These are phyloP conservation scores for Luidia sarsii DNA, from an alignment of 53 echinoderm and acorn worm genomes.

Conservation along the genomic window DNA sequence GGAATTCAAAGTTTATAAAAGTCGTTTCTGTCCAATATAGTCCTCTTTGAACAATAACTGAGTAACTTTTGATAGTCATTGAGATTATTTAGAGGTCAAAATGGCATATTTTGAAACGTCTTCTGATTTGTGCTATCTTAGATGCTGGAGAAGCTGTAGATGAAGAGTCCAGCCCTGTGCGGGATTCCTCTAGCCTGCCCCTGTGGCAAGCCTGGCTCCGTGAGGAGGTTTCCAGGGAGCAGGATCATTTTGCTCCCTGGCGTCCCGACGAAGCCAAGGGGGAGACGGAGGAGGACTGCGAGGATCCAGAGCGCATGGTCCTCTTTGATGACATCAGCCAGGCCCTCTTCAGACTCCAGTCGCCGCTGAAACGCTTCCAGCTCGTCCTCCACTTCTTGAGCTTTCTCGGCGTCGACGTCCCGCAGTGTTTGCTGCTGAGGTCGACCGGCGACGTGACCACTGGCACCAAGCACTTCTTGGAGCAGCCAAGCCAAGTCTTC, in stretches of 20 bases:
- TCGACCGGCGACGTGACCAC: neutral
- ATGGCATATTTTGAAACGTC: no score
- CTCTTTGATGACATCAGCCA: constrained; percentile 92
- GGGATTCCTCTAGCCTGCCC: constrained; percentile 36
- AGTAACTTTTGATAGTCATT: no score
- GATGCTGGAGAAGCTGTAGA: constrained; percentile 51
- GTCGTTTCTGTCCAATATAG: no score
- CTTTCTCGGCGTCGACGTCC: constrained; percentile 70
- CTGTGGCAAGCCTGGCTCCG: constrained; percentile 79
- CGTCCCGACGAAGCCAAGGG: constrained; percentile 67
- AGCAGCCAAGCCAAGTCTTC: constrained; percentile 64
- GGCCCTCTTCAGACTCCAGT: constrained; percentile 67
- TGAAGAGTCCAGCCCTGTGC: constrained; percentile 35
- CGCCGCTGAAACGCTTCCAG: constrained; percentile 56
- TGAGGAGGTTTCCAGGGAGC: constrained; percentile 74
- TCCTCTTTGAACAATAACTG: no score
- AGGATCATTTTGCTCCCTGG: constrained; percentile 83
- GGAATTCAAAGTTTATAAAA: no score
- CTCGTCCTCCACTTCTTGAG: constrained; percentile 74
- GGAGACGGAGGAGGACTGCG: constrained; percentile 92
- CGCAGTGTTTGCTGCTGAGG: neutral
- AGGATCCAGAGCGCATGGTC: constrained; percentile 96
- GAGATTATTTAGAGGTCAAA: no score
- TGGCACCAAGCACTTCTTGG: constrained; percentile 9
- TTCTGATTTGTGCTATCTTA: neutral